Conservation (phyloP, 2,113 vertebrate genomes). For the Rhinopithecus roxellana region DNA sequence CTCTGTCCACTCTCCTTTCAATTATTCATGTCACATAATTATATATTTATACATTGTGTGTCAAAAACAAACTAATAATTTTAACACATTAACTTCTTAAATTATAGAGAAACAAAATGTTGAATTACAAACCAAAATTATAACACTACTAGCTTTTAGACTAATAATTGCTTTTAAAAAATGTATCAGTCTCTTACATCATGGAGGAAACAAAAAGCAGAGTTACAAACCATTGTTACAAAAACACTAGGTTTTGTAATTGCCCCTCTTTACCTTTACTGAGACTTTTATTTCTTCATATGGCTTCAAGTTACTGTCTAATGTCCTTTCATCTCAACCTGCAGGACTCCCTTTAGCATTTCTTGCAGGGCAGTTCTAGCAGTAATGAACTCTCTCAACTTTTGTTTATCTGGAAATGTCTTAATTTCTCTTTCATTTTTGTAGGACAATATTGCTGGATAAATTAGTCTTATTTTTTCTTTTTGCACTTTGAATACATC, state of each 20-base stretch:
- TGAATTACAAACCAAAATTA: background rate
- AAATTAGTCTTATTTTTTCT: background rate
- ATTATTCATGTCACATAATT: background rate
- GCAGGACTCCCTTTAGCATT: background rate
- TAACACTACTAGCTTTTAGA: background rate
- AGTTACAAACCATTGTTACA: background rate
- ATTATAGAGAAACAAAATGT: background rate
- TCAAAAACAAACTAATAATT: background rate
- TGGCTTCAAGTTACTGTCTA: background rate
- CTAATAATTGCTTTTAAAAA: background rate
- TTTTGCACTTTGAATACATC: background rate
- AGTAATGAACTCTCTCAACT: background rate
- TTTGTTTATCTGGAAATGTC: background rate
- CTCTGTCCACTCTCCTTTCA: background rate
- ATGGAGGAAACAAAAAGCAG: background rate
- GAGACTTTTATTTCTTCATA: background rate
- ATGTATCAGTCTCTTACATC: background rate
- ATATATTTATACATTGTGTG: background rate
- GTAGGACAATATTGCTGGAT: background rate
- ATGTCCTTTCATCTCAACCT: background rate
- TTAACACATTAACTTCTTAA: background rate
- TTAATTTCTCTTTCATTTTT: background rate
- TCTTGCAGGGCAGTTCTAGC: background rate
- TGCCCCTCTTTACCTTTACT: background rate
- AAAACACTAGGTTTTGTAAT: background rate